phyloP scores from a whole-genome alignment of 2,888 invertebrate species.

The Zhengitettix transpicula region DNA sequence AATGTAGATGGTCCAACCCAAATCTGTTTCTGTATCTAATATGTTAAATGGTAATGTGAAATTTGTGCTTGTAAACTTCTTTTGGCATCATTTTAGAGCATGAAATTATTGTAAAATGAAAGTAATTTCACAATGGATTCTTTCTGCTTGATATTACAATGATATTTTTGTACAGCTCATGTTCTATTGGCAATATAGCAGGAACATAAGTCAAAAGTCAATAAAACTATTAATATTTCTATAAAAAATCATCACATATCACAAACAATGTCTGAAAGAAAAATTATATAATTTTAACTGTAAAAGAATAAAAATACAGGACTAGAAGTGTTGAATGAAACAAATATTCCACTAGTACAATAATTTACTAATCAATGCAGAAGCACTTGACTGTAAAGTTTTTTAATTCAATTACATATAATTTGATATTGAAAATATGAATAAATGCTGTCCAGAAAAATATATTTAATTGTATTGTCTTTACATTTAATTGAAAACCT shows the following conservation, averaged over 20 bases:
- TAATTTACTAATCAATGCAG: neutral
- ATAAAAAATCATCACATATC: neutral
- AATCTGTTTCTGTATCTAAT: neutral
- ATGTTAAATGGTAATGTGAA: neutral
- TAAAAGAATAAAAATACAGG: neutral
- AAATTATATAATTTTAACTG: neutral
- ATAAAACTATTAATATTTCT: neutral
- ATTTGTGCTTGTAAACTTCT: neutral
- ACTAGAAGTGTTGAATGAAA: neutral
- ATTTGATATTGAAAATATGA: neutral
- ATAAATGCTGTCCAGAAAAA: neutral
- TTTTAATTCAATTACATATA: neutral
- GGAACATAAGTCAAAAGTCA: too few species aligned
- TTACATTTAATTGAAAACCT: neutral
- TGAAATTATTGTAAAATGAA: neutral
- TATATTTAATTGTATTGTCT: neutral
- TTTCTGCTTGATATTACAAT: too few species aligned
- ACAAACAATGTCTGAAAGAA: neutral
- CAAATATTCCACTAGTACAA: neutral
- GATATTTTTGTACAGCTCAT: too few species aligned
- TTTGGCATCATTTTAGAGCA: neutral
- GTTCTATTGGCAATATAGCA: too few species aligned
- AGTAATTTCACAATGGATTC: neutral
- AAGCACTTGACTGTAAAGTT: neutral
- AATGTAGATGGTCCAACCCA: neutral